Base-by-base conservation (phyloP, 1,140 invertebrate species). In the Musca domestica region DNA sequence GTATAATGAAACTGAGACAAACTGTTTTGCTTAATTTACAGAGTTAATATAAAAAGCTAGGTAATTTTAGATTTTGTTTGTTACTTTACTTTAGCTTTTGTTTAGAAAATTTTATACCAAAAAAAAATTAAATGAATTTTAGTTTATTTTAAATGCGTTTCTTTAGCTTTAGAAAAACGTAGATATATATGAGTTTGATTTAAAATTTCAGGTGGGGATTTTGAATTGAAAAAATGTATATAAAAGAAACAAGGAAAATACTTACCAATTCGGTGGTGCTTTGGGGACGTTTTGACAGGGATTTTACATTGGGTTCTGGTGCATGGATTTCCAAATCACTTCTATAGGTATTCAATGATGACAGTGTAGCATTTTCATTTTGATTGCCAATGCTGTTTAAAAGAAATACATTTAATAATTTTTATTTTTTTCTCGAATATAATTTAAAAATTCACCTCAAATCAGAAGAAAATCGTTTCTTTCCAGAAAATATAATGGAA, bases 301-400 rank as follows among this genome's bases (percentile, higher is more conserved):
- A 74, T 56, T 83, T 83, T 15, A 82, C 76, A 73, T 85, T 83
- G 70, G 84, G 83, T 0, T 80, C 78, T 0, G 76, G 70, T 0
- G 85, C 86, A 73, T 87, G 86, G 48, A 88, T 88, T 71, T 88
- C 86, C 74, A 87, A 83, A 73, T 88, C 87, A 73, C 85, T 87
- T 64, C 86, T 75, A 80, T 87, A 86, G 23, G 82, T 84, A 6
- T 85, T 84, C 63, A 87, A 71, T 2, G 82, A 76, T 3, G 82
- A 76, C 22, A 76, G 72, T 14, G 76, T 76, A 12, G 74, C 73
- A 30, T 77, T 74, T 25, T 80, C 80, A 46, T 61, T 52, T 65
- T 69, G 70, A 3, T 71, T 73, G 1, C 75, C 77, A 75, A 82
- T 82, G 51, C 80, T 81, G 23, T 64, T 41, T 64, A 12, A 47